Base-by-base conservation (phyloP, 1,140 invertebrate species). In the Aphidius gifuensis region DNA sequence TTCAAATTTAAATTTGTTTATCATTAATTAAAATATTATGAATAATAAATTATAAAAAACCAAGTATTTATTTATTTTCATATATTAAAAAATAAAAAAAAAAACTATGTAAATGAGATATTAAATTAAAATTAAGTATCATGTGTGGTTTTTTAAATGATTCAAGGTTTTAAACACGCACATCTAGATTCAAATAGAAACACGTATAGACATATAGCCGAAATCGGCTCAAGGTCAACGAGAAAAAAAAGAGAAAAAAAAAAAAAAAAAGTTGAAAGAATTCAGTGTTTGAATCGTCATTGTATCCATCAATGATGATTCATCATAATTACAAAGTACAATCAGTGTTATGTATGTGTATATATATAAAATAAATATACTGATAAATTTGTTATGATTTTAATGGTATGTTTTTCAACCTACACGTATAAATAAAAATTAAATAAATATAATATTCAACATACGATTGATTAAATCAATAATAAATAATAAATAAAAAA, bases 211-310 rank as follows among this genome's bases (percentile, higher is more conserved):
- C 21, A 48, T 51, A 21, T 55, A 43, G 38, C 54, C 53, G 45
- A 56, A 56, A 47, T 54, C 38, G 43, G 5, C 43, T 56, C 60
- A 61, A 61, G 60, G 60, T 61, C 54, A 49, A 61, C 32, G 6
- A 39, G 51, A 61, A 16, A 54, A 42, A n/a, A n/a, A n/a, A n/a
- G n/a, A n/a, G 6, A 39, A 44, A 61, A 16, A 54, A 42, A 48
- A 54, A 48, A 32, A 3, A 32, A 32, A 32, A 32, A 32, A 32
- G 23, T 32, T 32, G 23, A 32, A 32, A 42, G 43, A 49, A 48
- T 32, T 60, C 39, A 51, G 16, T 51, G 60, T 61, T 53, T 56
- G 11, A 38, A 23, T n/a, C 21, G 40, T 61, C 32, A 53, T 54
- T 61, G 60, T 39, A 60, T 50, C 60, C 42, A 61, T 61, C 57